A percentile compares a stretch with the other conserved stretches of the same genome.
Evolutionary conservation across 2,797 vertebrate species (phyloP).

Genomic region (Melanotaenia nigrans): DNA sequence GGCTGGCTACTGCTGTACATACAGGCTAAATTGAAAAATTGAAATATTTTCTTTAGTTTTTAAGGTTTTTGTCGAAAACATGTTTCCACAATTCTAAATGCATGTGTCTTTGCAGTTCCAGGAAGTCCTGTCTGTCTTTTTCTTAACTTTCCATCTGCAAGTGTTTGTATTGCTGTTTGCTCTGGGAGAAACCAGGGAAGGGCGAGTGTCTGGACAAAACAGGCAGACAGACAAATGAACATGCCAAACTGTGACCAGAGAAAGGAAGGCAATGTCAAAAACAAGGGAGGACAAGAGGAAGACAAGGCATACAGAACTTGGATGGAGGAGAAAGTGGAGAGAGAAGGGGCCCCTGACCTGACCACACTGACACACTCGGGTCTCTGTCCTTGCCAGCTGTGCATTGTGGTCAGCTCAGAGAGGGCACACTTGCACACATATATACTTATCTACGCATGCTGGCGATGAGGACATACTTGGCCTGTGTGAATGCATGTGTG

Average conservation of each 20-base stretch:
- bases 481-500: constrained; percentile 45
- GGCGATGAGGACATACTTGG: constrained; percentile 84
- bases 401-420: constrained; percentile 74
- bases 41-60: constrained; percentile 22
- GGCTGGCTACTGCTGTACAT: constrained; percentile 8
- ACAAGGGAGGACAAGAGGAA: constrained; percentile 62
- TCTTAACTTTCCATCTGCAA: constrained; percentile 39
- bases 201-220: constrained; percentile 54
- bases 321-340: constrained; percentile 59
- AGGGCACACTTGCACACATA: constrained; percentile 75
- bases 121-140: constrained; percentile 23
- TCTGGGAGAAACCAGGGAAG: constrained; percentile 62
- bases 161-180: constrained; percentile 61
- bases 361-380: constrained; percentile 82
- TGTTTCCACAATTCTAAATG: constrained; percentile 35
- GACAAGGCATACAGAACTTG: constrained; percentile 47
- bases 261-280: constrained; percentile 61
- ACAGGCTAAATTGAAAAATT: constrained; percentile 20
- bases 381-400: constrained; percentile 77
- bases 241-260: constrained; percentile 70
- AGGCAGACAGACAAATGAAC: constrained; percentile 62
- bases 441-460: constrained; percentile 80
- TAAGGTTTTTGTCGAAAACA: constrained; percentile 18
- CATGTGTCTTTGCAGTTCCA: constrained; percentile 46
- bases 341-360: constrained; percentile 76